Conservation (phyloP, 2,888 invertebrate genomes). For the Limnephilus rhombicus region DNA sequence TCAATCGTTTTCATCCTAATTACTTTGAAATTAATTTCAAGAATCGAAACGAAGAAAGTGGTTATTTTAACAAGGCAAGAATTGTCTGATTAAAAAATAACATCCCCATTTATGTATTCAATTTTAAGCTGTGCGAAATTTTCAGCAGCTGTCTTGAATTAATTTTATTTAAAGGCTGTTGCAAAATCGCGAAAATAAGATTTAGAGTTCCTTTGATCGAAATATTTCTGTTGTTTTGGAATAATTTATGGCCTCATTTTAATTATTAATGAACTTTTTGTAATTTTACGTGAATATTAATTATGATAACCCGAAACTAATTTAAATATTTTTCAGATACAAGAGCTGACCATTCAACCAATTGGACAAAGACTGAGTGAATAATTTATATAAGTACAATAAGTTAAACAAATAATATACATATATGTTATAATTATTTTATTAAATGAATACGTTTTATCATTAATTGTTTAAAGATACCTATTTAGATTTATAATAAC, state of each 20-base stretch:
- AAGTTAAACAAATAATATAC: not conserved
- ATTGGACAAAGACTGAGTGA: conserved; percentile 68
- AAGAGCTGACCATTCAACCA: conserved; percentile 71
- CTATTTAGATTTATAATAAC: too few relatives aligned
- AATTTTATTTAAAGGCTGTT: not conserved
- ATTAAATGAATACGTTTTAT: too few relatives aligned
- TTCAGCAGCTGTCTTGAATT: not conserved
- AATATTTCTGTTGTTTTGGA: not conserved
- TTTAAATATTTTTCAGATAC: conserved; percentile 70
- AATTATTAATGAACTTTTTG: not conserved
- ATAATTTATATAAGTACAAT: conserved; percentile 23
- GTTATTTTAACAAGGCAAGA: not conserved
- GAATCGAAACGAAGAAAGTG: not conserved
- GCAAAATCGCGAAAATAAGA: not conserved
- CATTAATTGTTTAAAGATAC: too few relatives aligned
- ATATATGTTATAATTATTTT: not conserved
- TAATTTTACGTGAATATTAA: not conserved
- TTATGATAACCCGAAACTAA: not conserved
- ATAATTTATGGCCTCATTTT: not conserved
- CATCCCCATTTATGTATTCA: too few relatives aligned
- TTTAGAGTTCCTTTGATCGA: not conserved
- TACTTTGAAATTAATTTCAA: not conserved
- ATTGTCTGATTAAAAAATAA: conserved; percentile 14
- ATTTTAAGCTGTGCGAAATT: not conserved
- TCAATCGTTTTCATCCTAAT: not conserved